Base-by-base conservation (phyloP, 2,113 vertebrate genomes). In the Centropristis striata region DNA sequence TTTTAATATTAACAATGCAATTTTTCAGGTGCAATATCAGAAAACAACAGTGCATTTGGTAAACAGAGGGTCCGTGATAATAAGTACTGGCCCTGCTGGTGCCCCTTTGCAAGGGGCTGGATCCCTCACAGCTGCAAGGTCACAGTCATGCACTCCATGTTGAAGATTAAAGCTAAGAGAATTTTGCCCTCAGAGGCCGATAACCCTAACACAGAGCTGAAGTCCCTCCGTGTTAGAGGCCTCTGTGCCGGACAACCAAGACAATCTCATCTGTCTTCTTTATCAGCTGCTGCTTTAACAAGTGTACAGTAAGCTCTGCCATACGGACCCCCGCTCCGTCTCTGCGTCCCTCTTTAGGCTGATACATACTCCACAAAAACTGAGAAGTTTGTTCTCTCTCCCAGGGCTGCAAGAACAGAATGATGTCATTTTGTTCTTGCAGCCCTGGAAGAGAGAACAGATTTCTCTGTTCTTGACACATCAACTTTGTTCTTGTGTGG, bases 211-310 rank as follows among this genome's bases (percentile, higher is more conserved):
- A 58, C 59, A 47, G 10, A 59, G 23, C 14, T 15, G 20, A 68
- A 44, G n/a, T 47, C 21, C 64, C 12, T 18, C 32, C 36, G 46
- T 51, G 58, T 63, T 44, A 1, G 16, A 66, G 36, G 27, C 70
- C 32, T 75, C 54, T 71, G 27, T 39, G 64, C 59, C 20, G 12
- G 66, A 50, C 49, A 54, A 44, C 49, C 23, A 16, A 75, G 18
- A 51, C 36, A 80, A 79, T 78, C n/a, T 55, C 41, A 44, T 53
- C 71, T 27, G 50, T n/a, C 63, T 76, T 42, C 14, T 25, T 66
- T 73, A 78, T 81, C 83, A 83, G 51, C 37, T 28, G 57, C 23
- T 42, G 59, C 20, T 13, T 41, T 73, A 50, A 69, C 54, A 83
- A 57, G 41, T 32, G 27, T 32, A 75, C 66, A 53, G 55, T 69